phyloP scores from a whole-genome alignment of 2,888 invertebrate genomes.

The Steinernema scapterisci region DNA sequence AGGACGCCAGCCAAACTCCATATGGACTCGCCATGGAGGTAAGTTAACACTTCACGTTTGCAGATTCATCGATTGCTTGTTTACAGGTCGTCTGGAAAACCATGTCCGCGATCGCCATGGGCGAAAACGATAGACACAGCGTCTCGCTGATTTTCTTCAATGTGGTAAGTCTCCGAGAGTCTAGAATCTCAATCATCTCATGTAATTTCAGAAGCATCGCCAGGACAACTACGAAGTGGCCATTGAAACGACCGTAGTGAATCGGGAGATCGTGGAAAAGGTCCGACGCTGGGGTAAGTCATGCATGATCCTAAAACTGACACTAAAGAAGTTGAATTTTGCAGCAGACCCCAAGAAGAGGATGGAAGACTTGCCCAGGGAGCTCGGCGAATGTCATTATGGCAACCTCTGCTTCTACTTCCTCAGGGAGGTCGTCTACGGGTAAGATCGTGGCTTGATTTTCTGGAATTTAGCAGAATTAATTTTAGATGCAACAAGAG shows the following conservation, averaged over 20 bases:
- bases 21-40: not conserved
- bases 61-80: not conserved
- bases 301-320: too few relatives aligned
- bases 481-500: not conserved
- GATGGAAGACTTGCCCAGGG: too few relatives aligned
- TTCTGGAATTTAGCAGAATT: not conserved
- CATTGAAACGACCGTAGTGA: too few relatives aligned
- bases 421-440: not conserved
- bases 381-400: not conserved
- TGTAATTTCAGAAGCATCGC: too few relatives aligned
- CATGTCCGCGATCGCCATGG: conserved; percentile 5
- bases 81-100: not conserved
- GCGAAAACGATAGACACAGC: not conserved
- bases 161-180: not conserved
- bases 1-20: not conserved
- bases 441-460: not conserved
- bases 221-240: too few relatives aligned
- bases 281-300: too few relatives aligned
- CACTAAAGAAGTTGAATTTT: too few relatives aligned
- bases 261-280: too few relatives aligned
- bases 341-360: too few relatives aligned
- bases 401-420: not conserved
- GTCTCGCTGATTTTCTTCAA: conserved; percentile 8
- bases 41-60: not conserved
- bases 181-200: too few relatives aligned